Evolutionary conservation across 2,113 vertebrate genomes (phyloP).

Genomic region (Laticauda laticaudata): DNA sequence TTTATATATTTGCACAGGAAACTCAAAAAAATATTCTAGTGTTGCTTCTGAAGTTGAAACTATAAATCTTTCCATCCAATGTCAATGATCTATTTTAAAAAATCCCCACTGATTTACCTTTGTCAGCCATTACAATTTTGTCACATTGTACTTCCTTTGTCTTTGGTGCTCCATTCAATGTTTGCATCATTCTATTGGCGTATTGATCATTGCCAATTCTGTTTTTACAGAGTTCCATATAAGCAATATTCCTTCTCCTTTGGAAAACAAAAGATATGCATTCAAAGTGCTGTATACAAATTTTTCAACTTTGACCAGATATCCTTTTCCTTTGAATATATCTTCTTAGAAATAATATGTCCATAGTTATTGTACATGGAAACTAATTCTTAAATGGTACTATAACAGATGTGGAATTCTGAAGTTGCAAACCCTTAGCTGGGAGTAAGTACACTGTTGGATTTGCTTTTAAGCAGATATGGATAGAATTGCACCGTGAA

Average conservation of each 20-base stretch:
- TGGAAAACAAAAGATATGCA: slow-evolving; percentile 28
- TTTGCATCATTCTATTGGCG: slow-evolving; percentile 81
- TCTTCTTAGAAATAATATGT: slow-evolving; percentile 7
- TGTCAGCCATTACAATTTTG: slow-evolving; percentile 66
- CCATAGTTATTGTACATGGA: background rate
- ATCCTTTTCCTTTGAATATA: background rate
- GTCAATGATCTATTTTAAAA: background rate
- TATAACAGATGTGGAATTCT: background rate
- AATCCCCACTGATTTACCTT: slow-evolving; percentile 70
- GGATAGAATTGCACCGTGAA: background rate
- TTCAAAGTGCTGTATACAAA: background rate
- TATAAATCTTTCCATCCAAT: background rate
- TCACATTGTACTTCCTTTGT: slow-evolving; percentile 83
- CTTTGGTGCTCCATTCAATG: slow-evolving; percentile 77
- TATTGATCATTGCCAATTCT: slow-evolving; percentile 74
- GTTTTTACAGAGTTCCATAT: slow-evolving; percentile 73
- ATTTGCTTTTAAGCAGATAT: background rate
- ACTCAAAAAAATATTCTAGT: background rate
- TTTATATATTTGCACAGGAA: background rate
- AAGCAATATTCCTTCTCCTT: slow-evolving; percentile 75
- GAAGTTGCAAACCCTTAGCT: background rate
- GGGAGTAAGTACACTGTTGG: too few relatives aligned
- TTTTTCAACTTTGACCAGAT: background rate
- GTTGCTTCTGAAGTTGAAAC: background rate
- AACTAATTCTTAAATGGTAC: background rate